phyloP scores from a whole-genome alignment of 2,888 invertebrate genomes.

The Matsumyia berberina region DNA sequence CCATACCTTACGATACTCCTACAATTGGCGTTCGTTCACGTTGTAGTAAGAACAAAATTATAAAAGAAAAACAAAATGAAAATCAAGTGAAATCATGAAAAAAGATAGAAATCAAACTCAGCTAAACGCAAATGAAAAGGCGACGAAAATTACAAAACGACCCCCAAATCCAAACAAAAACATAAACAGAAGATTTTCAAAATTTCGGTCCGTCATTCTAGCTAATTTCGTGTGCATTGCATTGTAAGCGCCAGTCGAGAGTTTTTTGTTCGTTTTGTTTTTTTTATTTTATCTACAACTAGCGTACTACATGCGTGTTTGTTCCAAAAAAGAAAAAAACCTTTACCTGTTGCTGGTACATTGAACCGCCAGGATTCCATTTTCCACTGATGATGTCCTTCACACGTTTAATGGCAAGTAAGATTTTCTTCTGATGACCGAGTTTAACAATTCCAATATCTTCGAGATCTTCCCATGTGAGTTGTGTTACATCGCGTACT shows the following conservation, averaged over 20 bases:
- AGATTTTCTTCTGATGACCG: slow-evolving; percentile 99
- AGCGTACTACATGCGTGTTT: not conserved
- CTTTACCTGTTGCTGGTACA: slow-evolving; percentile 83
- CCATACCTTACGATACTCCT: slow-evolving; percentile 83
- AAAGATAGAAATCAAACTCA: slow-evolving; percentile 41
- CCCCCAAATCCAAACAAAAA: not conserved
- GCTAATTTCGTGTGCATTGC: slow-evolving; percentile 21
- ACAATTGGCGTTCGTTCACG: slow-evolving; percentile 60
- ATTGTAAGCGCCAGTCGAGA: slow-evolving; percentile 31
- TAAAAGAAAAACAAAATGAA: slow-evolving; percentile 67
- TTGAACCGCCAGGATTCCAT: slow-evolving; percentile 84
- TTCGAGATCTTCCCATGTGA: slow-evolving; percentile 99
- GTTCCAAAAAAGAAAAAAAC: not conserved
- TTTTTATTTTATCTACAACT: slow-evolving; percentile 9
- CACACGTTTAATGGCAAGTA: slow-evolving; percentile 97
- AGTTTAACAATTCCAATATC: slow-evolving; percentile 97
- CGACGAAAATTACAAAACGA: slow-evolving; percentile 38
- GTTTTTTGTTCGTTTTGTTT: too few species aligned
- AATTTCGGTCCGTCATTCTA: slow-evolving; percentile 49
- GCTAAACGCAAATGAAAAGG: slow-evolving; percentile 44
- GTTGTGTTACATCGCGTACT: slow-evolving; percentile 96
- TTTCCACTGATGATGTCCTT: slow-evolving; percentile 96
- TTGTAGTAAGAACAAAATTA: slow-evolving; percentile 44
- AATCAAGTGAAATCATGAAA: slow-evolving; percentile 50
- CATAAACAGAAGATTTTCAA: slow-evolving; percentile 13